Percentiles rank a stretch among this genome's conserved stretches.
Conservation (phyloP, 1,140 invertebrate species). For the Venustaconcha ellipsiformis region DNA sequence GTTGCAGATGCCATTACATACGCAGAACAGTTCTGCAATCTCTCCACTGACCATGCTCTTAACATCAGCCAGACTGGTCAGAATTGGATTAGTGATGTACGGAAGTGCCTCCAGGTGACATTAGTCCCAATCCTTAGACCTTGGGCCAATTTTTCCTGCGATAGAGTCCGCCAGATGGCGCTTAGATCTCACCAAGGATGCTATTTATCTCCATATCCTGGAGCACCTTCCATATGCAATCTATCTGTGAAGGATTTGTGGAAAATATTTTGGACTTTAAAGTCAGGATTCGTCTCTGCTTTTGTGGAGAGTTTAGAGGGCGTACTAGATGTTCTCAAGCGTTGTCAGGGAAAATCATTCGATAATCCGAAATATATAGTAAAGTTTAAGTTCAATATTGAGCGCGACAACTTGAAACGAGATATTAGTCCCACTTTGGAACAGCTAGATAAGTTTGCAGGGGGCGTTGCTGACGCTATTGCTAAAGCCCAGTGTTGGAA, state of each 20-base stretch:
- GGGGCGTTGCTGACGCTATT: not conserved
- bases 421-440: not conserved
- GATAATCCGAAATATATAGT: not conserved
- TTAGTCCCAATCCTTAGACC: slow-evolving; percentile 17
- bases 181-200: slow-evolving; percentile 7
- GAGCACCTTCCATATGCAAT: slow-evolving; percentile 12
- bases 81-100: slow-evolving; percentile 20
- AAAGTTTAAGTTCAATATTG: not conserved
- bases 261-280: slow-evolving; percentile 14
- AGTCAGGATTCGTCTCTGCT: not conserved
- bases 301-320: not conserved
- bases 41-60: slow-evolving; percentile 1
- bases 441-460: not conserved
- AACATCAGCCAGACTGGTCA: slow-evolving; percentile 9
- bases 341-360: not conserved
- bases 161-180: slow-evolving; percentile 2
- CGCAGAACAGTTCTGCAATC: slow-evolving; percentile 19
- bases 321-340: not conserved
- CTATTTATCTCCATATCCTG: not conserved
- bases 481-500: not conserved
- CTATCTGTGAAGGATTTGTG: not conserved
- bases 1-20: slow-evolving; percentile 13
- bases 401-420: not conserved
- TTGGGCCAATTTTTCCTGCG: not conserved
- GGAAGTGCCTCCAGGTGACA: slow-evolving; percentile 21